Conservation (phyloP, 2,888 invertebrate species). For the Calliphora vomitoria region DNA sequence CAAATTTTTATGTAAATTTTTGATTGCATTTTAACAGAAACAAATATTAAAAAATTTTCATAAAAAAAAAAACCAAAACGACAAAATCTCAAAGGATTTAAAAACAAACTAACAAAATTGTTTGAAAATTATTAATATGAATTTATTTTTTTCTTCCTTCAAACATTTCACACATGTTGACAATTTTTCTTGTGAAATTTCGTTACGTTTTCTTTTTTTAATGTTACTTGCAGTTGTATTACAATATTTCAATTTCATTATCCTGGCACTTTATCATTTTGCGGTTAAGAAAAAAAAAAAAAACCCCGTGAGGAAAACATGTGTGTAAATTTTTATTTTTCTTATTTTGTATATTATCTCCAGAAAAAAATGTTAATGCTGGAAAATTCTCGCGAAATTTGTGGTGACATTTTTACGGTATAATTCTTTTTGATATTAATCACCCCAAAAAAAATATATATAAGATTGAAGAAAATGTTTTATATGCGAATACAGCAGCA, state of each 20-base stretch:
- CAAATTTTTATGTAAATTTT: slow-evolving; percentile 69
- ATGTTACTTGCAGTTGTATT: slow-evolving; percentile 53
- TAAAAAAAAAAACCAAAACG: not conserved
- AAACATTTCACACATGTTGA: slow-evolving; percentile 69
- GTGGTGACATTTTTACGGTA: slow-evolving; percentile 75
- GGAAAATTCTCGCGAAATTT: slow-evolving; percentile 73
- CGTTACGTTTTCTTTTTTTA: slow-evolving; percentile 8
- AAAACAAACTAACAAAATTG: slow-evolving; percentile 42
- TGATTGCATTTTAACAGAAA: slow-evolving; percentile 50
- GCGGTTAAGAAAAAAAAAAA: slow-evolving; percentile 51
- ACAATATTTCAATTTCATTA: slow-evolving; percentile 76
- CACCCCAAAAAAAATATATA: slow-evolving; percentile 37
- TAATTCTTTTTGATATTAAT: slow-evolving; percentile 72
- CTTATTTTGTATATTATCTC: slow-evolving; percentile 42
- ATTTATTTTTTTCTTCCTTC: slow-evolving; percentile 13
- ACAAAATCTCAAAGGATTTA: slow-evolving; percentile 71
- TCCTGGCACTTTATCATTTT: slow-evolving; percentile 76
- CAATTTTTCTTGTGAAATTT: slow-evolving; percentile 56
- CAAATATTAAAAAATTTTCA: slow-evolving; percentile 42
- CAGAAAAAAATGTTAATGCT: slow-evolving; percentile 58
- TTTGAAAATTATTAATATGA: slow-evolving; percentile 46
- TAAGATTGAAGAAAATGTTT: slow-evolving; percentile 19
- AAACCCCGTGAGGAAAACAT: slow-evolving; percentile 45
- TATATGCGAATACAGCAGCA: slow-evolving; percentile 14
- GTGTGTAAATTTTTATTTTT: slow-evolving; percentile 50